phyloP scores from a whole-genome alignment of 2,888 invertebrate genomes.

The Drosophila nr. perissopoda region DNA sequence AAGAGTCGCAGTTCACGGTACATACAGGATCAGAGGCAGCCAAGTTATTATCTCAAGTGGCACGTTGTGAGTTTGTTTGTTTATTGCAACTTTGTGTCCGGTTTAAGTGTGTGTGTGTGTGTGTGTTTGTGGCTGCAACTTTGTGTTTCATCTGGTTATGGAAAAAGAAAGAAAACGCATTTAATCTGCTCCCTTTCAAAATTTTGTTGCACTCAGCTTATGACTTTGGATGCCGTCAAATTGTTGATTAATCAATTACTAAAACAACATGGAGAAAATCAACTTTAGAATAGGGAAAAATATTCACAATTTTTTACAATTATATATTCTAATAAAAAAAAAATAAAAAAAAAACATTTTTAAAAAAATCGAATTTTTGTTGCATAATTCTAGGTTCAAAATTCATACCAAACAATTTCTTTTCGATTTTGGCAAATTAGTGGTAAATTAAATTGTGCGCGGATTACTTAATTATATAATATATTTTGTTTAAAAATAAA shows the following conservation, averaged over 20 bases:
- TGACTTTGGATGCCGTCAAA: not conserved
- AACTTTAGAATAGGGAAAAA: not conserved
- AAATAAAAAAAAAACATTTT: not conserved
- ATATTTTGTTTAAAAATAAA: not conserved
- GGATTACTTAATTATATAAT: not conserved
- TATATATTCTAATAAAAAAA: not conserved
- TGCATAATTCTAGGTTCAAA: not conserved
- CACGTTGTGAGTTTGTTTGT: conserved; percentile 37
- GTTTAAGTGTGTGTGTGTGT: conserved; percentile 16
- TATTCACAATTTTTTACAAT: not conserved
- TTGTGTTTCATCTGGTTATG: conserved; percentile 21
- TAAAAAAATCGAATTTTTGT: not conserved
- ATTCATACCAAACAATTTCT: not conserved
- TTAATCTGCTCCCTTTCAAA: conserved; percentile 15
- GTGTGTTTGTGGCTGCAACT: conserved; percentile 24
- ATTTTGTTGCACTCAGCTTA: conserved; percentile 1
- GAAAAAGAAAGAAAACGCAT: not conserved
- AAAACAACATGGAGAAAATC: not conserved
- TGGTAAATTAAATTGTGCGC: not conserved
- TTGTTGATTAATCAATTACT: not conserved
- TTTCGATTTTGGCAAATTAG: not conserved
- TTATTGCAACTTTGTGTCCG: conserved; percentile 36
- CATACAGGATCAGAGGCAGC: conserved; percentile 14
- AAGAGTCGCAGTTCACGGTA: not conserved
- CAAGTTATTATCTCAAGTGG: conserved; percentile 55